These are phyloP conservation scores for Actinia tenebrosa DNA, from an alignment of 64 coral and sea anemone species.

Conservation along the genomic window DNA sequence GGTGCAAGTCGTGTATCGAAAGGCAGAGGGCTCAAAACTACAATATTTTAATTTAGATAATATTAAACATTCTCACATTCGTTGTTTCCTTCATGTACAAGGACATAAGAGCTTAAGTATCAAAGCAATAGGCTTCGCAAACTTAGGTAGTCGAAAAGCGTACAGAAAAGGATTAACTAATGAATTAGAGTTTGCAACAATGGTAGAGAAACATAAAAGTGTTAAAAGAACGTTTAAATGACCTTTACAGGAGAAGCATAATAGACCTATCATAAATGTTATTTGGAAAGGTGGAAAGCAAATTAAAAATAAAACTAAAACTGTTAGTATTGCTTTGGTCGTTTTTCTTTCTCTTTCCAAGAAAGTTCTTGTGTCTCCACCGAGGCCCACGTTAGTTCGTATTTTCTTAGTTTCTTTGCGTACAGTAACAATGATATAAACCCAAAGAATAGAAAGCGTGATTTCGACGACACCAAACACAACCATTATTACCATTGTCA, in stretches of 20 bases:
- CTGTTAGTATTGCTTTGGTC: background rate
- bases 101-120: background rate
- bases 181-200: background rate
- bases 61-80: too few relatives aligned
- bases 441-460: background rate
- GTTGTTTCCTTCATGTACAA: background rate
- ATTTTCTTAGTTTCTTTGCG: background rate
- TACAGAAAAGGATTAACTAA: slow-evolving; percentile 6
- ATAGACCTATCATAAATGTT: background rate
- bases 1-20: too few relatives aligned
- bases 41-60: too few relatives aligned
- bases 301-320: background rate
- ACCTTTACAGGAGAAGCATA: background rate
- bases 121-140: background rate
- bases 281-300: slow-evolving; percentile 23
- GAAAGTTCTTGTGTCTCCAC: background rate
- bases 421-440: background rate
- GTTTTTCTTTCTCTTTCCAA: slow-evolving; percentile 20
- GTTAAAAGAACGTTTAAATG: background rate
- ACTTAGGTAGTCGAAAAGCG: slow-evolving; percentile 3
- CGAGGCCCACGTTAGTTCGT: background rate
- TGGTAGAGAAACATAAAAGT: background rate
- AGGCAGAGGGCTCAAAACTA: too few relatives aligned
- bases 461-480: background rate
- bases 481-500: background rate